Conservation (phyloP, 2,888 invertebrate species). For the Boloria euphrosyne region DNA sequence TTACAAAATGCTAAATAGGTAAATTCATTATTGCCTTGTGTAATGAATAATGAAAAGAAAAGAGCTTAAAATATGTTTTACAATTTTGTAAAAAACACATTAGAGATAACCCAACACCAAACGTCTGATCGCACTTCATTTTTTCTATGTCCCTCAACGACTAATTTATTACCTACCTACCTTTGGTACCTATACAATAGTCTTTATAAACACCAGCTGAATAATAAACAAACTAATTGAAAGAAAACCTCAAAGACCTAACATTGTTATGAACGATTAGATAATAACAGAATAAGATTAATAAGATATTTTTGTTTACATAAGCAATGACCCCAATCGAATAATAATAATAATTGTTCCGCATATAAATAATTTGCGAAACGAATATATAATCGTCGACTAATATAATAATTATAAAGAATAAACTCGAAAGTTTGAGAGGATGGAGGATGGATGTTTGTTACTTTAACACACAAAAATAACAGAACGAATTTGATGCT, state of each 20-base stretch:
- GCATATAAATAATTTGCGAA: too few relatives aligned
- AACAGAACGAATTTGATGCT: too few relatives aligned
- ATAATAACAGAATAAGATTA: constrained; percentile 20
- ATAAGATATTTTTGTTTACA: background rate
- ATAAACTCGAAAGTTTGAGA: too few relatives aligned
- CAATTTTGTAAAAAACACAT: too few relatives aligned
- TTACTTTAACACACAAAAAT: too few relatives aligned
- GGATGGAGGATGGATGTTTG: too few relatives aligned
- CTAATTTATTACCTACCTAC: constrained; percentile 2
- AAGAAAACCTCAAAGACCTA: constrained; percentile 38
- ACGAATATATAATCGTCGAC: too few relatives aligned
- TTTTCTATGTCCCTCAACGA: constrained; percentile 23
- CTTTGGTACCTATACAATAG: too few relatives aligned
- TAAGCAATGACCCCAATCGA: background rate
- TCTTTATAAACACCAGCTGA: constrained; percentile 31
- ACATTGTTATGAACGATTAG: constrained; percentile 29
- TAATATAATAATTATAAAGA: too few relatives aligned
- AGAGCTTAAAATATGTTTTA: too few relatives aligned
- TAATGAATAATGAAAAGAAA: background rate
- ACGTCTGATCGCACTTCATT: constrained; percentile 29
- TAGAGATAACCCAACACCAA: background rate
- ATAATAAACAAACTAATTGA: constrained; percentile 34
- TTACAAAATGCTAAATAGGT: too few relatives aligned
- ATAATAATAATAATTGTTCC: too few relatives aligned
- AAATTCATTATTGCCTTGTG: background rate